These are phyloP conservation scores for Crepidodera aurea DNA, from an alignment of 2,888 invertebrate species.

Conservation along the genomic window DNA sequence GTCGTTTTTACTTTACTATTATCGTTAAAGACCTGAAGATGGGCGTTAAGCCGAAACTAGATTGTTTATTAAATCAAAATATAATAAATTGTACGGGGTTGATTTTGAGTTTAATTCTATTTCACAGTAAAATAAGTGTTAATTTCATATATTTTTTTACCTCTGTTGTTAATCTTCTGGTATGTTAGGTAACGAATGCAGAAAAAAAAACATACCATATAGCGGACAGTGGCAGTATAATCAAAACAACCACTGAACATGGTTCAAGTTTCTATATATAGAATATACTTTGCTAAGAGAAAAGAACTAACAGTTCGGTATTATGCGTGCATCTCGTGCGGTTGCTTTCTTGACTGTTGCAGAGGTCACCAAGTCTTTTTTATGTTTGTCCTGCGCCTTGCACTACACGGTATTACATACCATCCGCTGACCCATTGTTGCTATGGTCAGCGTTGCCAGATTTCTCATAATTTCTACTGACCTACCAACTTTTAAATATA, in stretches of 20 bases:
- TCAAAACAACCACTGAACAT: conserved; percentile 36
- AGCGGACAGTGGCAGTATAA: conserved; percentile 18
- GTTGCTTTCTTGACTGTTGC: conserved; percentile 27
- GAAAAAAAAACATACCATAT: conserved; percentile 4
- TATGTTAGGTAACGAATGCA: conserved; percentile 6
- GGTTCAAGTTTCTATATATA: conserved; percentile 37
- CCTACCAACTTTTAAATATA: too few relatives aligned
- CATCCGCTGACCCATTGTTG: conserved; percentile 47
- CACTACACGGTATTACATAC: conserved; percentile 31
- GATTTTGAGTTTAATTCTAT: too few relatives aligned
- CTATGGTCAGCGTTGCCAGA: conserved; percentile 27
- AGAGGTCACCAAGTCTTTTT: conserved; percentile 27
- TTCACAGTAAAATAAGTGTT: too few relatives aligned
- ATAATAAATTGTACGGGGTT: too few relatives aligned
- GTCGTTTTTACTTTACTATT: too few relatives aligned
- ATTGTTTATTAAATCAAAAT: too few relatives aligned
- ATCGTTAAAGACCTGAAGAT: too few relatives aligned
- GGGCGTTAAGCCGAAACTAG: too few relatives aligned
- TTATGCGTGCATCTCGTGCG: conserved; percentile 30
- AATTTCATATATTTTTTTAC: background rate
- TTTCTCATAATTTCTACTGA: conserved; percentile 12
- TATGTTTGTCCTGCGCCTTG: conserved; percentile 25
- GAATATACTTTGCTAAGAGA: conserved; percentile 26
- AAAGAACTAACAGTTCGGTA: conserved; percentile 29
- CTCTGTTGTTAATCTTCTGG: background rate